Percentiles rank a stretch among this genome's conserved stretches.
Evolutionary conservation across 64 coral and sea anemone species (phyloP).

Genomic region (Montipora sp.): DNA sequence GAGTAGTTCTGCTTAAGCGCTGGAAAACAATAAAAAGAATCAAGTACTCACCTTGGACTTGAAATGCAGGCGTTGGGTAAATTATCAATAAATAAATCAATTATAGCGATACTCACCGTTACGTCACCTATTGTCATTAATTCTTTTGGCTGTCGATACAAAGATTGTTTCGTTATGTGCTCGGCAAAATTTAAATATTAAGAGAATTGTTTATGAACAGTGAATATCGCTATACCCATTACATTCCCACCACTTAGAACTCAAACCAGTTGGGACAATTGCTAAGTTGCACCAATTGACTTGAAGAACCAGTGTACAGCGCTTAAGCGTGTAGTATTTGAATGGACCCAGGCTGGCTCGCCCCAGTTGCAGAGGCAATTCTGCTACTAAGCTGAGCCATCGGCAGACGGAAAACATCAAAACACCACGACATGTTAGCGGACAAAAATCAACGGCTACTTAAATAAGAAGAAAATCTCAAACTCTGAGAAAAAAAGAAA

Average conservation of each 20-base stretch:
- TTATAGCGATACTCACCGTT: background rate
- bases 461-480: too few relatives aligned
- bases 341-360: background rate
- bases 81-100: background rate
- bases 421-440: too few relatives aligned
- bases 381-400: background rate
- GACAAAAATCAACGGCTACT: too few relatives aligned
- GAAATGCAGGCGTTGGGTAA: background rate
- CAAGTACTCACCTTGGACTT: background rate
- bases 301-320: background rate
- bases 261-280: background rate
- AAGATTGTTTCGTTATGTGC: too few relatives aligned
- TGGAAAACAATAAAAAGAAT: background rate
- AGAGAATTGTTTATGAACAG: too few relatives aligned
- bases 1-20: too few relatives aligned
- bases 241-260: background rate
- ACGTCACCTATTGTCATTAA: too few relatives aligned
- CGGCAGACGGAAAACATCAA: background rate
- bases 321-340: background rate
- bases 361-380: background rate
- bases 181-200: too few relatives aligned
- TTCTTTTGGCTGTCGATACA: too few relatives aligned
- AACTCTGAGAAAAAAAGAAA: too few relatives aligned
- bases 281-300: background rate
- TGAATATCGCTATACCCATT: background rate